Base-by-base conservation (phyloP, 2,888 invertebrate species). In the Trichopria drosophilae region DNA sequence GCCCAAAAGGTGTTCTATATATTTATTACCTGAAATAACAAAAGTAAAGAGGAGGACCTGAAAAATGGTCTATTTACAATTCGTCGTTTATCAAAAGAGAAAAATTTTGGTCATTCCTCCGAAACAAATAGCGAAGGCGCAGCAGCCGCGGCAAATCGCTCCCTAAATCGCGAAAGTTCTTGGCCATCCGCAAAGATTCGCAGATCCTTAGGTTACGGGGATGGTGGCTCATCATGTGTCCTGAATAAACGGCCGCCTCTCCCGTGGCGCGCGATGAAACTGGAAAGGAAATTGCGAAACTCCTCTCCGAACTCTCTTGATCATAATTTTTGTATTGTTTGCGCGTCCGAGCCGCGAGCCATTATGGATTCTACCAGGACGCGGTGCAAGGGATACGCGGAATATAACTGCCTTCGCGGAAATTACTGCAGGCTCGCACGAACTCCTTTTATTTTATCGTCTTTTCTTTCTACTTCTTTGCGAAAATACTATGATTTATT, bases 281-380 rank as follows among this genome's bases (percentile, higher is more conserved):
- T 63, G 48, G 45, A 59, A 53, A 57, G 64, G 64, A 68, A 64
- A 72, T 71, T 67, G 66, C 65, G 47, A 65, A 73, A 73, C 66
- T 69, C 61, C 48, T 47, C 47, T 61, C 50, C 59, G 46, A 72
- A 71, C 69, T 73, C 66, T 71, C 70, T 67, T 70, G 68, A 70
- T 71, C 69, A 70, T 72, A 68, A 73, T 73, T 72, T 73, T 65
- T 66, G 60, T 71, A 71, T 72, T 71, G 72, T 73, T 72, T 70
- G 68, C 64, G 60, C 55, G 47, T 34, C 37, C 35, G 55, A 41
- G 52, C 61, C 44, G 47, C 53, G 49, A 54, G 55, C 55, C 60
- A 64, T 69, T 68, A 63, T 28, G 58, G 60, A 69, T 66, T 63
- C 62, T 56, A 57, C 45, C 59, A 61, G 64, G 60, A 60, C 55